These are phyloP conservation scores for Scaptomyza montana DNA, from an alignment of 1,140 invertebrate species.

Conservation along the genomic window DNA sequence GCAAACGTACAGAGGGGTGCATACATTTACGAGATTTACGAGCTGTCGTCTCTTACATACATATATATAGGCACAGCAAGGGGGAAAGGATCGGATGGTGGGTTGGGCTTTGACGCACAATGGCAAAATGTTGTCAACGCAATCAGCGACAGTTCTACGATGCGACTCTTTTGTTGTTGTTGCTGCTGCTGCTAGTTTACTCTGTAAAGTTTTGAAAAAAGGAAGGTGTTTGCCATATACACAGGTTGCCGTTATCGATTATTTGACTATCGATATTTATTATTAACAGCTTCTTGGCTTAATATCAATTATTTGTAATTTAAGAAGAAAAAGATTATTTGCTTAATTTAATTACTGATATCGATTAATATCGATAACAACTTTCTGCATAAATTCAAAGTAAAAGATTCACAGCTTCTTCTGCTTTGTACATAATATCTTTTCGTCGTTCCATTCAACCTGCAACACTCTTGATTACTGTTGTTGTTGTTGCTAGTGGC, in stretches of 20 bases:
- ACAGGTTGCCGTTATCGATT: no score
- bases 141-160: constrained; percentile 61
- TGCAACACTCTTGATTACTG: constrained; percentile 2
- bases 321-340: no score
- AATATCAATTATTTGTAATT: no score
- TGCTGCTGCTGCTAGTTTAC: constrained; percentile 18
- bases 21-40: constrained; percentile 80
- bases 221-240: no score
- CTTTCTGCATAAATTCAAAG: no score
- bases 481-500: constrained; percentile 60
- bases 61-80: constrained; percentile 49
- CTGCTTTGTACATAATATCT: no score
- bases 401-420: no score
- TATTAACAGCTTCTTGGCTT: no score
- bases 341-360: no score
- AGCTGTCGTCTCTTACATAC: constrained; percentile 61
- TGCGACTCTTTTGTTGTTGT: constrained; percentile 7
- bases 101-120: constrained; percentile 53
- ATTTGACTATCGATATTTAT: no score
- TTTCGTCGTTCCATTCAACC: no score
- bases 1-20: constrained; percentile 59
- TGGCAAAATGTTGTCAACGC: constrained; percentile 80
- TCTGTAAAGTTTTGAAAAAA: background rate
- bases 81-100: background rate
- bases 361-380: no score